These are phyloP conservation scores for Chelonus formosanus DNA, from an alignment of 2,888 invertebrate species.

Conservation along the genomic window DNA sequence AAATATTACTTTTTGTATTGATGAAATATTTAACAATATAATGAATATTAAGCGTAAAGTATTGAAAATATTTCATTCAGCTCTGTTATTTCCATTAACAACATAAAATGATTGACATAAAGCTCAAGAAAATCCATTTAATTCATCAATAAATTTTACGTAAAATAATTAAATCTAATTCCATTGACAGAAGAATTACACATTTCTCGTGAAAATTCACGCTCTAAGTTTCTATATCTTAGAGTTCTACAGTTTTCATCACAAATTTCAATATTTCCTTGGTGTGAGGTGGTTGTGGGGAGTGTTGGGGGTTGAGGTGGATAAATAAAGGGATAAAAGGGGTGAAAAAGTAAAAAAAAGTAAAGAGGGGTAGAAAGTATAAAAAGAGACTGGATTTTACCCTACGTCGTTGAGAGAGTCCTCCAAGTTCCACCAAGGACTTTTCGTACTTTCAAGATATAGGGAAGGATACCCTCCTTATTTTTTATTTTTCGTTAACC, in stretches of 20 bases:
- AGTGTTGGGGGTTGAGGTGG: constrained; percentile 20
- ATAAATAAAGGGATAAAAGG: constrained; percentile 34
- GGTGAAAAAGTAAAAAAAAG: constrained; percentile 12
- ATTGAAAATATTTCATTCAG: too few relatives aligned
- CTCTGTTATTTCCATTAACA: too few relatives aligned
- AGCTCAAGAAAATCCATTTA: too few relatives aligned
- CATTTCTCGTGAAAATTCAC: constrained; percentile 19
- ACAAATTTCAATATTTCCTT: constrained; percentile 44
- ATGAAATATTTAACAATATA: too few relatives aligned
- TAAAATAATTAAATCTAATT: background rate
- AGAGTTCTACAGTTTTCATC: constrained; percentile 20
- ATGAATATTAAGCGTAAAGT: too few relatives aligned
- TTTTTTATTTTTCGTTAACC: constrained; percentile 23
- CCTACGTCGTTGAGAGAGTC: constrained; percentile 33
- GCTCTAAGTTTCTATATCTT: constrained; percentile 3
- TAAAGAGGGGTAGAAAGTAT: constrained; percentile 28
- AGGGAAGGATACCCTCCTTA: constrained; percentile 11
- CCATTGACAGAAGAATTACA: background rate
- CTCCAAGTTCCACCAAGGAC: constrained; percentile 35
- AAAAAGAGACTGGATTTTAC: constrained; percentile 9
- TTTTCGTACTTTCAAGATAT: constrained; percentile 24
- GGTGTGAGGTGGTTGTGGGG: constrained; percentile 30
- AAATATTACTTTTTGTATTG: too few relatives aligned
- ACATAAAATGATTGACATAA: too few relatives aligned
- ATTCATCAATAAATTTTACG: too few relatives aligned